Percentiles rank a stretch among this genome's conserved stretches.
These are phyloP conservation scores for Ochropleura leucogaster DNA, from an alignment of 2,888 invertebrate species.

Conservation along the genomic window DNA sequence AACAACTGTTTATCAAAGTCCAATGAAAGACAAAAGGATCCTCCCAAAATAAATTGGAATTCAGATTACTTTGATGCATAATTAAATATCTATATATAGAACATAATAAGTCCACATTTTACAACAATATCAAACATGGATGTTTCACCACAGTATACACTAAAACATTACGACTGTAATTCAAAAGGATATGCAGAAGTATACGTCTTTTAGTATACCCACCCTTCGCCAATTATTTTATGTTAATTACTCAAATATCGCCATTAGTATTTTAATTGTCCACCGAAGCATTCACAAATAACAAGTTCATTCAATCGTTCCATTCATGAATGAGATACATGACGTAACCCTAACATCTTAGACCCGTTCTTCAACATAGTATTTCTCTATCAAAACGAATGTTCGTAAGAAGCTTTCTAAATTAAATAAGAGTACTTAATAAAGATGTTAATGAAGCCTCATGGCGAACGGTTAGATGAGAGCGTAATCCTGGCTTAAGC, in stretches of 20 bases:
- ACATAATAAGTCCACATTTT: background rate
- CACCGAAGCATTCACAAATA: slow-evolving; percentile 7
- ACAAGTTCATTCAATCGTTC: slow-evolving; percentile 43
- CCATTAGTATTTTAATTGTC: slow-evolving; percentile 15
- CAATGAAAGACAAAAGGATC: background rate
- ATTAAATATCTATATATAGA: background rate
- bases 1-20: background rate
- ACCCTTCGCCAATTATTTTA: background rate
- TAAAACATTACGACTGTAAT: background rate
- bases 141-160: background rate
- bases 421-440: slow-evolving; percentile 41
- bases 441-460: slow-evolving; percentile 42
- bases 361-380: background rate
- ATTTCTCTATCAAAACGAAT: slow-evolving; percentile 7
- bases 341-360: slow-evolving; percentile 47
- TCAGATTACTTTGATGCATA: background rate
- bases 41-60: background rate
- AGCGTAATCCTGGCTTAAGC: slow-evolving; percentile 46
- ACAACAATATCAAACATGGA: background rate
- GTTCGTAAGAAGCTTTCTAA: background rate
- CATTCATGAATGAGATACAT: slow-evolving; percentile 41
- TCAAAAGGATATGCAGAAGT: background rate
- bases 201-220: background rate
- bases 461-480: slow-evolving; percentile 31
- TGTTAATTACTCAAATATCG: background rate